Evolutionary conservation across 1,140 invertebrate genomes (phyloP).

Genomic region (Cryptotermes secundus): DNA sequence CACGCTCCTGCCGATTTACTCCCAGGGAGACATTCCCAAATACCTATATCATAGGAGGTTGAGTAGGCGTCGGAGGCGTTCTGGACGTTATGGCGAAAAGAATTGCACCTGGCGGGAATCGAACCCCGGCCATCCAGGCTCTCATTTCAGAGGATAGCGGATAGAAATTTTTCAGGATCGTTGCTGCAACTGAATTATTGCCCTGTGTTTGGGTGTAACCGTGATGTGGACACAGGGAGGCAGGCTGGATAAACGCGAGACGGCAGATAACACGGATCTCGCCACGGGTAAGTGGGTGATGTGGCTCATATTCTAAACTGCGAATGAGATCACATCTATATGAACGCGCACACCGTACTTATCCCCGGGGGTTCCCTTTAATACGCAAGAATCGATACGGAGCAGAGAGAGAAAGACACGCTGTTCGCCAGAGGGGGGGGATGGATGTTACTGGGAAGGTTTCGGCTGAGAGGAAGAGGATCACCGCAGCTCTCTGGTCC

Average conservation of each 20-base stretch:
- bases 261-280: background rate
- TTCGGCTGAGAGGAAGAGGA: background rate
- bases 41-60: too few relatives aligned
- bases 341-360: background rate
- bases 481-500: background rate
- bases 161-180: too few relatives aligned
- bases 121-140: too few relatives aligned
- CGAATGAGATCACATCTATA: background rate
- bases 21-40: too few relatives aligned
- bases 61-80: too few relatives aligned
- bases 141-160: too few relatives aligned
- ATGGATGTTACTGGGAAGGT: background rate
- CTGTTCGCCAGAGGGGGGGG: background rate
- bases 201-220: too few relatives aligned
- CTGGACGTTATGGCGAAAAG: too few relatives aligned
- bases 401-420: background rate
- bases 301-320: background rate
- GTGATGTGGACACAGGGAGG: too few relatives aligned
- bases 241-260: background rate
- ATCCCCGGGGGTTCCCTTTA: slow-evolving; percentile 2
- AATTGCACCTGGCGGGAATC: too few relatives aligned
- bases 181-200: too few relatives aligned
- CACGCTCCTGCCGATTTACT: too few relatives aligned
- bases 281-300: background rate
- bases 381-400: background rate